phyloP scores from a whole-genome alignment of 64 coral and sea anemone species.

The Stichodactyla mertensii region DNA sequence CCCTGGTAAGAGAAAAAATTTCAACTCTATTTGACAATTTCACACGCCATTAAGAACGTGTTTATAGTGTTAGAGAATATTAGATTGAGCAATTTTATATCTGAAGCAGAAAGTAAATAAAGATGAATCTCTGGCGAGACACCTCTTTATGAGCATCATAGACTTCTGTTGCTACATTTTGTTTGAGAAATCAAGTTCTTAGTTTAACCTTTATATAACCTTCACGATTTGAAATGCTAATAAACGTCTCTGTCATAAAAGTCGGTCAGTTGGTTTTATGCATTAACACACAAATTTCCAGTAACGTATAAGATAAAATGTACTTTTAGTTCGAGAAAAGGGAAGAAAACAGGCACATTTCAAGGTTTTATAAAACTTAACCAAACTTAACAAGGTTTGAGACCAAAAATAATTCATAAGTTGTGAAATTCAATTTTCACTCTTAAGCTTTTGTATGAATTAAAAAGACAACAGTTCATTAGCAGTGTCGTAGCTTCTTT shows the following conservation, averaged over 20 bases:
- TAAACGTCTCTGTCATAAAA: background rate
- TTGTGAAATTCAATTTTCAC: too few species aligned
- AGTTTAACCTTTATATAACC: background rate
- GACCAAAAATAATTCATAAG: too few species aligned
- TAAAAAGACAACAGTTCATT: background rate
- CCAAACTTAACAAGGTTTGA: too few species aligned
- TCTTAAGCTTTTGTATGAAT: too few species aligned
- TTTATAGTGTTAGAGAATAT: background rate
- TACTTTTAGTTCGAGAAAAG: too few species aligned
- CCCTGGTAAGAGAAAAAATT: background rate
- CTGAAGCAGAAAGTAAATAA: slow-evolving; percentile 1
- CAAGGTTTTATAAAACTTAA: too few species aligned
- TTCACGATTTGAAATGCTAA: slow-evolving; percentile 5
- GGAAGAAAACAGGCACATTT: too few species aligned
- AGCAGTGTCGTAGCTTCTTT: background rate
- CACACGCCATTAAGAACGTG: slow-evolving; percentile 8
- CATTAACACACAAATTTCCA: background rate
- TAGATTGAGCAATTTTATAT: background rate
- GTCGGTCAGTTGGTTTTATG: background rate
- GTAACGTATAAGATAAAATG: too few species aligned
- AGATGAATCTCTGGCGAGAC: background rate
- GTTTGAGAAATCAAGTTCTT: background rate
- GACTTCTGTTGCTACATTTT: background rate
- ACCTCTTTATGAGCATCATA: background rate
- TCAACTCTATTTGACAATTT: background rate